Evolutionary conservation across 2,888 invertebrate species (phyloP), one percentile per base, ranked within the genome.

Genomic region (Dicranocentrus wangi): DNA sequence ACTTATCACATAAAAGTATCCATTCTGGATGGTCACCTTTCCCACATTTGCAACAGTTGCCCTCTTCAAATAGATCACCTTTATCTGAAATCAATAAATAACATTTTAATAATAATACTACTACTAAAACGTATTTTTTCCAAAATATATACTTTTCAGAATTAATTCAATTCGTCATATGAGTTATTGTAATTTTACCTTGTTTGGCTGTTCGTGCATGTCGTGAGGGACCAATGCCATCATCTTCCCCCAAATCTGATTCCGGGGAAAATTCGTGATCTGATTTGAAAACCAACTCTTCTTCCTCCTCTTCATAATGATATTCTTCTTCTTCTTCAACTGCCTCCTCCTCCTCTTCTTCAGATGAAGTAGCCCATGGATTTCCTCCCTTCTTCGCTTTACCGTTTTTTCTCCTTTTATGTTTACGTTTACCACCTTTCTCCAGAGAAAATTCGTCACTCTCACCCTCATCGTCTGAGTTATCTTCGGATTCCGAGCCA

Each of bases 241-340:
- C 93, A 72, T 92, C 93, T 47, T 92, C 93, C 83, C 93, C 94
- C 42, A 94, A 89, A 87, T 97, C 96, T 0, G 95, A 95, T 88
- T 96, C 96, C 0, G 95, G 95, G 0, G 96, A 96, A 89, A 97
- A 97, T 89, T 97, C 97, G 87, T 97, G 97, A 88, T 97, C 96
- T 0, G 95, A 95, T 66, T 85, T 93, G 86, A 93, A 92, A 0
- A 92, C 88, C 60, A 88, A 78, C 61, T 87, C 87, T 81, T 89
- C 88, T 72, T 88, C 88, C 73, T 91, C 90, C 3, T 89, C 90
- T 15, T 90, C 90, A 53, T 90, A 90, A 3, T 89, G 85, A 47
- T 85, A 84, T 69, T 87, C 90, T 63, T 90, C 89, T 65, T 89
- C 89, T 1, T 89, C 89, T 3, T 90, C 89, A 0, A 90, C 90